Evolutionary conservation across 2,797 vertebrate species (phyloP), one percentile per base, ranked within the genome.

Genomic region (Erethizon dorsatum): DNA sequence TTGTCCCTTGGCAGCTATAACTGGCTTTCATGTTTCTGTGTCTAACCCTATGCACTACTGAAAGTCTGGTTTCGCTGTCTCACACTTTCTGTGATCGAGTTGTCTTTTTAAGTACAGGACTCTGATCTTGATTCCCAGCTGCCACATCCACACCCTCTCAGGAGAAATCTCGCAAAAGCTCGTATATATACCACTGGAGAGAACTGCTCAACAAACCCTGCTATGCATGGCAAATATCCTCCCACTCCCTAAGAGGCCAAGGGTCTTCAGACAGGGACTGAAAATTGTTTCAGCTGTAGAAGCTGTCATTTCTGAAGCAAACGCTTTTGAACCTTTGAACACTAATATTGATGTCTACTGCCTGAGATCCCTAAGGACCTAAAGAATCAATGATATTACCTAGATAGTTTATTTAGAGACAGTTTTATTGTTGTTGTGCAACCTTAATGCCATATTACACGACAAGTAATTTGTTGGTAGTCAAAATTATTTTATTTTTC

Each of bases 371-470:
- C 96, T 17, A 83, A 83, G 84, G 98, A 97, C 54, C 71, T 88
- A 79, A 97, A 86, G 93, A 97, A 98, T 98, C 93, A 95, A 45
- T 98, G 95, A 80, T 97, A 78, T 87, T 98, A 95, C 93, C 0
- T 20, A 22, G 41, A 87, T 96, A 91, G 95, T 61, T 98, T 97
- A 90, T 97, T 96, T 98, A 97, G 98, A 98, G 94, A 33, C 17
- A 93, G 87, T 96, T 98, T 92, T 97, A 94, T 91, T 97, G 80
- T 86, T 98, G 85, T 88, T 97, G 41, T 97, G 83, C 89, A 94
- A 97, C 84, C 59, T 97, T 71, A 96, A 90, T 95, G 92, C 88
- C 82, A 14, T 88, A 59, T 56, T 14, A 10, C 69, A 67, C 79
- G 65, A 90, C 93, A 94, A 45, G 37, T 75, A 95, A 91, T 97